Conservation (phyloP, 2,113 vertebrate genomes). For the Misgurnus mizolepis region DNA sequence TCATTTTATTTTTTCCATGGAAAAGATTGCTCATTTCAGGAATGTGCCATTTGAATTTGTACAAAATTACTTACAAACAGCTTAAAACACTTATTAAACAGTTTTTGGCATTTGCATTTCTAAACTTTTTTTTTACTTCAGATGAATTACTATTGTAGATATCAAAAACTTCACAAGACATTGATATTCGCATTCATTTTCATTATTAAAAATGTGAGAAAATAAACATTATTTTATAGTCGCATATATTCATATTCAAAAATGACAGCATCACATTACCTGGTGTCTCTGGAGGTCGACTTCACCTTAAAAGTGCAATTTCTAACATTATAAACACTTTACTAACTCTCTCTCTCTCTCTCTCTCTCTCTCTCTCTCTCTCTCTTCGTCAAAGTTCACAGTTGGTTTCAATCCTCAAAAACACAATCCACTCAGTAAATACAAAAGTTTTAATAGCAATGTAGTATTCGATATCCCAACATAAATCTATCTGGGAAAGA, state of each 20-base stretch:
- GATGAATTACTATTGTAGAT: not conserved
- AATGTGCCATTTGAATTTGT: not conserved
- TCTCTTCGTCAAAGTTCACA: not conserved
- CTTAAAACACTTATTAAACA: conserved; percentile 9
- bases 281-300: not conserved
- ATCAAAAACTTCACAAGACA: not conserved
- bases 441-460: too few species aligned
- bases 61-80: conserved; percentile 4
- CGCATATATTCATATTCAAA: not conserved
- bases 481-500: not conserved
- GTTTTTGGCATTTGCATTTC: not conserved
- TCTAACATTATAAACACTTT: not conserved
- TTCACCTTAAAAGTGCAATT: not conserved
- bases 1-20: not conserved
- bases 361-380: not conserved
- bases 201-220: not conserved
- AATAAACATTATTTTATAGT: not conserved
- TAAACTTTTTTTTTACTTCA: not conserved
- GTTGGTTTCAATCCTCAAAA: too few species aligned
- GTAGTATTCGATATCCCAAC: not conserved
- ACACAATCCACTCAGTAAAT: too few species aligned
- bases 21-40: not conserved
- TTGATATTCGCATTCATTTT: not conserved
- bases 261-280: not conserved
- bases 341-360: not conserved